Percentiles rank a stretch among this genome's conserved stretches.
phyloP scores from a whole-genome alignment of 2,888 invertebrate genomes.

The Lithophane ornitopus region DNA sequence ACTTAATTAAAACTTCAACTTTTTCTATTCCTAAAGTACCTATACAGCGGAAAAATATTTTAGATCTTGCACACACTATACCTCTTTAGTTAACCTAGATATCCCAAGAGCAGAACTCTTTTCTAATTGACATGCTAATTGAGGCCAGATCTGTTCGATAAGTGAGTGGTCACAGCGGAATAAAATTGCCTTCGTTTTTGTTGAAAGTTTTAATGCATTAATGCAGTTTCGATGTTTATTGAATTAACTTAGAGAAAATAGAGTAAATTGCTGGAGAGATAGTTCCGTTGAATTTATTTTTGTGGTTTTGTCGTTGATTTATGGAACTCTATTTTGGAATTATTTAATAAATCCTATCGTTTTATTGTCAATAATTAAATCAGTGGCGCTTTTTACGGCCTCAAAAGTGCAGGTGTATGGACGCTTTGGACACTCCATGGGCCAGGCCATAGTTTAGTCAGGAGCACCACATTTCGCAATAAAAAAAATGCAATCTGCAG shows the following conservation, averaged over 20 bases:
- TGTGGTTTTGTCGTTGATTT: not conserved
- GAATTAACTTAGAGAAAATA: slow-evolving; percentile 16
- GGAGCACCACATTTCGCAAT: not conserved
- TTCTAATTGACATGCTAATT: slow-evolving; percentile 35
- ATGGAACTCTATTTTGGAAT: not conserved
- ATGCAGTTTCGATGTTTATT: slow-evolving; percentile 52
- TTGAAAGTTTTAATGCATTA: slow-evolving; percentile 10
- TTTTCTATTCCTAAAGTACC: not conserved
- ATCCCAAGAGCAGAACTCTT: not conserved
- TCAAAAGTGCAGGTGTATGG: not conserved
- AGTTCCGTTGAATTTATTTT: not conserved
- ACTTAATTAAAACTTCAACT: not conserved
- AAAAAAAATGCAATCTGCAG: too few relatives aligned
- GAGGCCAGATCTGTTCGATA: slow-evolving; percentile 5
- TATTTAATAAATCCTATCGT: not conserved
- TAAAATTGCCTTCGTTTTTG: slow-evolving; percentile 14
- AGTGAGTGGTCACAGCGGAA: slow-evolving; percentile 5
- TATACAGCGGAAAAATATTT: not conserved
- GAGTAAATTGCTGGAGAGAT: not conserved
- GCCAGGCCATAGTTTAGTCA: not conserved
- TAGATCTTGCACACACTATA: not conserved
- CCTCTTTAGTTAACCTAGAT: slow-evolving; percentile 12
- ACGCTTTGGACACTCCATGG: not conserved
- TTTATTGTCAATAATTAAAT: not conserved
- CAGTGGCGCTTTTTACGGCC: not conserved